phyloP scores from a whole-genome alignment of 2,113 vertebrate species.

The Bolborhynchus lineola region DNA sequence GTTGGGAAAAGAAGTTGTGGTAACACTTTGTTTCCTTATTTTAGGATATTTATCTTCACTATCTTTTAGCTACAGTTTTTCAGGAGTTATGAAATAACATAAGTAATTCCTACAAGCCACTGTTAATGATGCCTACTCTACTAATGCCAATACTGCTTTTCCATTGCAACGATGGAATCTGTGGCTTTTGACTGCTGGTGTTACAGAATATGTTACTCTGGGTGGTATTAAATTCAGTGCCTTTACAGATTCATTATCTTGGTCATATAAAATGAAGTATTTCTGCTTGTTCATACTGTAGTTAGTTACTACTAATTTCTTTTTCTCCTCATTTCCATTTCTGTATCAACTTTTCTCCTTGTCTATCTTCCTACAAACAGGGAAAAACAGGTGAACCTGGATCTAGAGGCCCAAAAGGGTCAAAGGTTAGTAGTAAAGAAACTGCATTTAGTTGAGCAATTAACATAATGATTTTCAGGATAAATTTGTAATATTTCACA shows the following conservation, averaged over 20 bases:
- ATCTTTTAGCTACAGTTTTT: background rate
- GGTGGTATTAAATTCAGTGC: background rate
- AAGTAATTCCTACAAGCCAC: background rate
- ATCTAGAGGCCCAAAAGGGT: conserved; percentile 88
- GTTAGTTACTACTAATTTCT: conserved; percentile 53
- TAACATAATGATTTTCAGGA: background rate
- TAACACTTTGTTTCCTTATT: conserved; percentile 9
- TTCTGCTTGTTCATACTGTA: conserved; percentile 19
- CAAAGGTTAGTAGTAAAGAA: conserved; percentile 86
- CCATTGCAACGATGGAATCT: background rate
- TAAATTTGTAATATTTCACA: background rate
- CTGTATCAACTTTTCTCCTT: conserved; percentile 46
- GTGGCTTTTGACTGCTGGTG: background rate
- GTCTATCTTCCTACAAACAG: conserved; percentile 71
- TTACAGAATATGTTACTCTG: background rate
- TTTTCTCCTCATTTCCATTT: conserved; percentile 42
- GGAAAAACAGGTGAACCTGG: conserved; percentile 92
- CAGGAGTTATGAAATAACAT: background rate
- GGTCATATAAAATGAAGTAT: conserved; percentile 2
- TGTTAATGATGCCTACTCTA: background rate
- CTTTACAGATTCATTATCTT: background rate
- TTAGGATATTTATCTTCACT: background rate
- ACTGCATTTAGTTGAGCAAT: background rate
- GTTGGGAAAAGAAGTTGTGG: background rate
- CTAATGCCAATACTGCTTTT: background rate